Conservation (phyloP, 2,888 invertebrate genomes). For the Orchesella flavescens region DNA sequence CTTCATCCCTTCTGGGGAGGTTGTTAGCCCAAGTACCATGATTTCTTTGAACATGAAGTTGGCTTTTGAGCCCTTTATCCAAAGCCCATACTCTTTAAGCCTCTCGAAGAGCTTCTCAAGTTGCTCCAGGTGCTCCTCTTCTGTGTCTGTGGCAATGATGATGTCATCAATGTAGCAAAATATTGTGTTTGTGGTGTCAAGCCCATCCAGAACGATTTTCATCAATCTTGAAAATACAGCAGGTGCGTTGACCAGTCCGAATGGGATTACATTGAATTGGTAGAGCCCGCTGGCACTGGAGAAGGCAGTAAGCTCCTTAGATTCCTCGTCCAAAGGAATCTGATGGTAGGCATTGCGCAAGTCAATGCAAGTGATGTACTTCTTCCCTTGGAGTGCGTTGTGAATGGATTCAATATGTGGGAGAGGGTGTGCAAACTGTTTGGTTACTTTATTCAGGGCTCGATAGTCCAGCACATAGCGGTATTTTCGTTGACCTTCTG, state of each 20-base stretch:
- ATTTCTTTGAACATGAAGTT: slow-evolving; percentile 5
- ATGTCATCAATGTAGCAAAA: slow-evolving; percentile 6
- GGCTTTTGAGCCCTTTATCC: slow-evolving; percentile 15
- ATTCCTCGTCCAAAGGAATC: neutral
- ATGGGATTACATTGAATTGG: slow-evolving; percentile 18
- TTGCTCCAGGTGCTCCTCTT: neutral
- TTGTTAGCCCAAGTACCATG: neutral
- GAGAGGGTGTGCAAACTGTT: neutral
- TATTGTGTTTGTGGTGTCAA: neutral
- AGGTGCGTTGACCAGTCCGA: neutral
- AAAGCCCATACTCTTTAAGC: neutral
- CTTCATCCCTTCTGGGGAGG: slow-evolving; percentile 31
- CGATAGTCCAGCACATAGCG: neutral
- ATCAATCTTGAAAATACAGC: neutral
- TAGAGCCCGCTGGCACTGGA: neutral
- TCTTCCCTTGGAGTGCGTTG: neutral
- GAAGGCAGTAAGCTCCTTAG: slow-evolving; percentile 12
- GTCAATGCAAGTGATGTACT: neutral
- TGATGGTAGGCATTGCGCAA: slow-evolving; percentile 2
- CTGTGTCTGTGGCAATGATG: neutral
- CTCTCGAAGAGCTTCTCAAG: neutral
- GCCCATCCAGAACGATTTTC: neutral
- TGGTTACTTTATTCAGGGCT: neutral
- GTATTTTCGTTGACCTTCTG: neutral
- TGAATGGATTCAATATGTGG: neutral